Evolutionary conservation across 2,797 vertebrate genomes (phyloP).

Genomic region (Cryptoblepharus egeriae): DNA sequence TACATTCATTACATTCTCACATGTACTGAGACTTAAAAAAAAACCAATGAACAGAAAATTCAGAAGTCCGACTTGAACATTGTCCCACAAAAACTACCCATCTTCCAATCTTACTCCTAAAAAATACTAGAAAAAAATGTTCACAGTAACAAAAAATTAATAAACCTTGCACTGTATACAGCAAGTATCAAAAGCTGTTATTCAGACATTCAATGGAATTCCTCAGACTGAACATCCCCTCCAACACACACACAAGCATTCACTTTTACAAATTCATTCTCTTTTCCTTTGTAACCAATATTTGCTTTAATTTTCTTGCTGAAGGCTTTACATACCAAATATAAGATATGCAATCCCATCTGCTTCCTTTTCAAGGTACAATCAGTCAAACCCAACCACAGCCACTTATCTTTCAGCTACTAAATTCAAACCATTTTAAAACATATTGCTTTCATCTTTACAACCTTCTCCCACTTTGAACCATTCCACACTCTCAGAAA

Average conservation of each 20-base stretch:
- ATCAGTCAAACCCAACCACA: slow-evolving; percentile 56
- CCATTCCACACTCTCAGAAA: slow-evolving; percentile 38
- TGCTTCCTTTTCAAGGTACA: slow-evolving; percentile 51
- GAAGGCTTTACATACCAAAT: slow-evolving; percentile 26
- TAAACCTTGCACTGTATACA: not conserved
- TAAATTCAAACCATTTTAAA: slow-evolving; percentile 71
- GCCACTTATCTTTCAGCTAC: slow-evolving; percentile 56
- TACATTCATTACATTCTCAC: not conserved
- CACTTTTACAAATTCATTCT: slow-evolving; percentile 17
- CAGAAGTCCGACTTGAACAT: not conserved
- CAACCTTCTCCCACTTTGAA: slow-evolving; percentile 60
- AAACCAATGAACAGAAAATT: not conserved
- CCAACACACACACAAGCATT: not conserved
- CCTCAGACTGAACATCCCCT: too few relatives aligned
- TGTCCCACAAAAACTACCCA: not conserved
- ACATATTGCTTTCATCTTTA: slow-evolving; percentile 69
- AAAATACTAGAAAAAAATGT: not conserved
- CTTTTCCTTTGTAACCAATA: not conserved
- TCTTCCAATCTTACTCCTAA: slow-evolving; percentile 8
- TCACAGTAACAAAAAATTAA: not conserved
- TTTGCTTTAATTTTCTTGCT: slow-evolving; percentile 23
- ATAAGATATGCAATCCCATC: slow-evolving; percentile 34
- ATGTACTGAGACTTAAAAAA: not conserved
- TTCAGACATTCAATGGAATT: slow-evolving; percentile 37
- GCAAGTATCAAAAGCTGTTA: slow-evolving; percentile 9